phyloP scores from a whole-genome alignment of 2,888 invertebrate species.

The Brenthis daphne region DNA sequence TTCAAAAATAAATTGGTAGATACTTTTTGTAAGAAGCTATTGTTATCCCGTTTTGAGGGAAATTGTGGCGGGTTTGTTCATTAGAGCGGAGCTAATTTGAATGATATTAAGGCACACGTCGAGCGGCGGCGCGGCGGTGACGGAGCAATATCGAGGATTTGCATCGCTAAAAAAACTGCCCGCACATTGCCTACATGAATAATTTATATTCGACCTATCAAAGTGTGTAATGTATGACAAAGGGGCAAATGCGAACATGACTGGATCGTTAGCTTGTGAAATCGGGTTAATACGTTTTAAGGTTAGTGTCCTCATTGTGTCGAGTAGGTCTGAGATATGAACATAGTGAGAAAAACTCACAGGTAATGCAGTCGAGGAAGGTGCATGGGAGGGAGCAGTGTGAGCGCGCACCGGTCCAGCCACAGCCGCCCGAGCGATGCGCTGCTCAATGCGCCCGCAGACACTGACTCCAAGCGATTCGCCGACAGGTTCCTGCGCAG shows the following conservation, averaged over 20 bases:
- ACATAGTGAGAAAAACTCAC: constrained; percentile 71
- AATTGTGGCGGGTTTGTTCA: constrained; percentile 25
- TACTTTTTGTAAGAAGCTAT: constrained; percentile 20
- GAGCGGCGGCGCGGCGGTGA: constrained; percentile 29
- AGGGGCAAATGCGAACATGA: constrained; percentile 5
- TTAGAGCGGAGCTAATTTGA: constrained; percentile 37
- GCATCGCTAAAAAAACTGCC: constrained; percentile 36
- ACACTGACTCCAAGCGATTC: constrained; percentile 87
- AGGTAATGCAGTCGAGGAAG: constrained; percentile 80
- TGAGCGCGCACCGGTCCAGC: constrained; percentile 83
- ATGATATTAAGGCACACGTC: constrained; percentile 38
- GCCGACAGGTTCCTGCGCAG: constrained; percentile 87
- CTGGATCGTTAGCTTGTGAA: constrained; percentile 6
- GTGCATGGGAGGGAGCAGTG: constrained; percentile 79
- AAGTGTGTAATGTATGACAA: constrained; percentile 33
- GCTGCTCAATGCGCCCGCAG: constrained; percentile 84
- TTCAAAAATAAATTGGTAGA: constrained; percentile 20
- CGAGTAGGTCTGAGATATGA: background rate
- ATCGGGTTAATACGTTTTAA: background rate
- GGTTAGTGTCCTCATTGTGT: too few species aligned
- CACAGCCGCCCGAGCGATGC: constrained; percentile 84
- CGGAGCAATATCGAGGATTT: constrained; percentile 38
- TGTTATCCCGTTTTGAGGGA: constrained; percentile 24
- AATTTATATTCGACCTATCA: constrained; percentile 45
- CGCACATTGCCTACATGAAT: constrained; percentile 39